Base-by-base conservation (phyloP, 2,888 invertebrate genomes). In the Boloria selene region DNA sequence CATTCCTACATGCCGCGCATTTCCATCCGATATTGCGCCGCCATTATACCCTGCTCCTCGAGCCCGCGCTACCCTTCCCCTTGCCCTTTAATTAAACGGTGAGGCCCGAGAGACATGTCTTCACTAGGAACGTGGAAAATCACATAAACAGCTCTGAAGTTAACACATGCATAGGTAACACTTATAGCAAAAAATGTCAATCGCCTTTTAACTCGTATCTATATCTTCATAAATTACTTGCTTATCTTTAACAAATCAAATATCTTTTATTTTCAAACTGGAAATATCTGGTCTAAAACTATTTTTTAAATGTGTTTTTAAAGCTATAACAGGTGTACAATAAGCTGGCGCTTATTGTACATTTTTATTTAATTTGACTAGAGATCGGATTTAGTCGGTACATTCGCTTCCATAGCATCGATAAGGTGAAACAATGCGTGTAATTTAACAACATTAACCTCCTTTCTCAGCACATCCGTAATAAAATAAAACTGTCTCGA, bases 1-100 rank as follows among this genome's bases (percentile, higher is more conserved):
- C 90, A 91, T 92, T 92, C 92, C 92, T 88, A 90, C 91, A 91
- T 92, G 90, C 92, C 92, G 88, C 88, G 89, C 91, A 92, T 91
- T 91, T 92, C 90, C 90, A 91, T 92, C 90, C 90, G 88, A 91
- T 92, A 92, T 92, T 92, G 91, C 91, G 90, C 89, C 88, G 90
- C 90, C 89, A 92, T 92, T 90, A 91, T 91, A 85, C 89, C 90
- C 82, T 85, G 86, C 85, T 86, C 82, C 82, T 84, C 83, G 77
- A 72, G 77, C 80, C 81, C 83, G 81, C 80, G 78, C 82, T 77
- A 77, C 80, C 79, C 88, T 78, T 83, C 85, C 87, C 86, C 83
- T 82, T 87, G 90, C 86, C 89, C 90, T 92, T 92, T 92, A 92
- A 92, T 92, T 92, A 92, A 92, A 92, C 90, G 87, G 88, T 90